Evolutionary conservation across 2,797 vertebrate species (phyloP).

Genomic region (Sebastes itinus): DNA sequence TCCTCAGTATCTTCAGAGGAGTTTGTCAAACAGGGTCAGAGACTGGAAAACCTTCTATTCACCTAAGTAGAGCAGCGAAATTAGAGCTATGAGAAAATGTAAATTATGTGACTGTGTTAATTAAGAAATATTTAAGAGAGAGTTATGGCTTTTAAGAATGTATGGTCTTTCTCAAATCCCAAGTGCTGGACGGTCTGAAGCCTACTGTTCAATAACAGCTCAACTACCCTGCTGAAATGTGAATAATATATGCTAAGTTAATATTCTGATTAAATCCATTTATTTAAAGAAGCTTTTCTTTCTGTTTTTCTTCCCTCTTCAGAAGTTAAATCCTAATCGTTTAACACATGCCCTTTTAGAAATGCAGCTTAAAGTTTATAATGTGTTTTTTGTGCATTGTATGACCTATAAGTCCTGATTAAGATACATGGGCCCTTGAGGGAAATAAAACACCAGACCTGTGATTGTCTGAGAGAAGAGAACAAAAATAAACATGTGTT

Average conservation of each 20-base stretch:
- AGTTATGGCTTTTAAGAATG: not conserved
- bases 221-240: slow-evolving; percentile 37
- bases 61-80: not conserved
- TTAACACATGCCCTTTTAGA: not conserved
- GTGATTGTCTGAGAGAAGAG: not conserved
- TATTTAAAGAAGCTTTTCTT: not conserved
- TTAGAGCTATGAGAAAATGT: not conserved
- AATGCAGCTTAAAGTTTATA: not conserved
- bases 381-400: not conserved
- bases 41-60: slow-evolving; percentile 8
- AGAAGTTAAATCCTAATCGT: not conserved
- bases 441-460: not conserved
- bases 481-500: not conserved
- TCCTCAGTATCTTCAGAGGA: slow-evolving; percentile 7
- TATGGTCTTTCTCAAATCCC: not conserved
- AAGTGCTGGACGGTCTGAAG: not conserved
- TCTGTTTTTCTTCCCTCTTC: not conserved
- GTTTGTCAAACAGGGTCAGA: slow-evolving; percentile 12
- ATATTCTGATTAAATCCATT: slow-evolving; percentile 10
- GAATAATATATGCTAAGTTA: slow-evolving; percentile 10
- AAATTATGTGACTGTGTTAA: slow-evolving; percentile 1
- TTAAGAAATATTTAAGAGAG: not conserved
- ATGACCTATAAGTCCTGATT: not conserved
- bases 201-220: not conserved
- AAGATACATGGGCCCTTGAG: not conserved